Evolutionary conservation across 1,140 invertebrate species (phyloP), one percentile per base, ranked within the genome.

Genomic region (Brachionus koreanus): DNA sequence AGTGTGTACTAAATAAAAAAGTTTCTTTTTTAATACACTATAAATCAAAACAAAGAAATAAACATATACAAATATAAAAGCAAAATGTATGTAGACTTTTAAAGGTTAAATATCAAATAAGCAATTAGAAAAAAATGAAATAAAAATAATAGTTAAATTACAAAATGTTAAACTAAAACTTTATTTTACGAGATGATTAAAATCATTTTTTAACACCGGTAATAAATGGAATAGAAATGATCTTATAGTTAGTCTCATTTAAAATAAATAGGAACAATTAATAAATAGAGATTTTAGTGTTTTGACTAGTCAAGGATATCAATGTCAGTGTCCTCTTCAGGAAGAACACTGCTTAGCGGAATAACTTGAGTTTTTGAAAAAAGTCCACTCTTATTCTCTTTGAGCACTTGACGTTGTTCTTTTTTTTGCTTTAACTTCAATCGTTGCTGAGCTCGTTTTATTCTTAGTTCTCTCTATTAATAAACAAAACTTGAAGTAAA

Each of bases 311-410:
- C 81, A 25, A 86, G 49, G 23, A 86, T 86, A 79, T 86, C 85
- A 43, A 85, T 84, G 63, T 86, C 85, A 13, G 83, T 84, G 25
- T 85, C 85, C 29, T 84, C 84, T 3, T 77, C 77, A 3, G 72
- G 29, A 1, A 63, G 33, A 37, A 29, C 23, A 23, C 49, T 82
- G 10, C 82, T 82, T 29, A 86, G 57, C 7, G 85, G 76, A 61
- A 86, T 33, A 3, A 85, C 84, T 82, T 86, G 84, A 52, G 86
- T 85, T 37, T 83, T 63, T 3, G 65, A 69, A 83, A 86, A 86
- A 63, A 86, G 79, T 29, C 86, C 86, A 82, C 85, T 85, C 13
- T 84, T 83, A 67, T 82, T 83, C 83, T 86, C 86, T 83, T 86
- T 86, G 76, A 84, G 39, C 16, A 83, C 82, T 83, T 86, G 85